These are phyloP conservation scores for Homarus gammarus DNA, from an alignment of 2,888 invertebrate genomes.

Conservation along the genomic window DNA sequence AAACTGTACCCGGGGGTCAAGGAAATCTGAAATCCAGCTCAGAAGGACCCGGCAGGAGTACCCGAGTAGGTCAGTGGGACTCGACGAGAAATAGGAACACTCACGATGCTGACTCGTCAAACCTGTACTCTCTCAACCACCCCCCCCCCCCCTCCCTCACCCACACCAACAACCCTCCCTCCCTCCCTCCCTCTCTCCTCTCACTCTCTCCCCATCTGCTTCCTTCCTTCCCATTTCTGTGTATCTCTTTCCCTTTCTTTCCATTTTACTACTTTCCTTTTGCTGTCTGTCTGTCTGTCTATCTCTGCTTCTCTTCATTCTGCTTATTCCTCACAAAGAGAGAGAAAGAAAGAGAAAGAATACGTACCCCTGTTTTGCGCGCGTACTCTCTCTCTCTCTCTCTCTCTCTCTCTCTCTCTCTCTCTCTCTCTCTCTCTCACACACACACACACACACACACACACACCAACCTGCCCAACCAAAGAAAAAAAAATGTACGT, in stretches of 20 bases:
- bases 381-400: neutral
- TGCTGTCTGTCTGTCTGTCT: neutral
- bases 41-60: neutral
- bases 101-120: neutral
- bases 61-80: slow-evolving; percentile 39
- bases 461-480: too few species aligned
- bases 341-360: neutral
- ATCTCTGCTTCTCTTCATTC: too few species aligned
- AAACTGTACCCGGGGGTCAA: neutral
- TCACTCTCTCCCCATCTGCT: neutral
- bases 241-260: too few species aligned
- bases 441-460: too few species aligned
- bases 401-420: neutral
- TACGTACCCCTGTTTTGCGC: too few species aligned
- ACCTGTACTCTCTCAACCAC: neutral
- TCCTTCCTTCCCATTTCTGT: too few species aligned
- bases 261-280: neutral
- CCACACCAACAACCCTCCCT: neutral
- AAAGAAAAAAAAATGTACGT: neutral
- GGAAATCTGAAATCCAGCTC: too few species aligned
- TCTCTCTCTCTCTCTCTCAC: neutral
- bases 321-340: neutral
- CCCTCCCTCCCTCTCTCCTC: neutral
- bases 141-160: neutral
- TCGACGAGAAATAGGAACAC: neutral